Base-by-base conservation (phyloP, 2,797 vertebrate species). In the Sebastes matsubarae region DNA sequence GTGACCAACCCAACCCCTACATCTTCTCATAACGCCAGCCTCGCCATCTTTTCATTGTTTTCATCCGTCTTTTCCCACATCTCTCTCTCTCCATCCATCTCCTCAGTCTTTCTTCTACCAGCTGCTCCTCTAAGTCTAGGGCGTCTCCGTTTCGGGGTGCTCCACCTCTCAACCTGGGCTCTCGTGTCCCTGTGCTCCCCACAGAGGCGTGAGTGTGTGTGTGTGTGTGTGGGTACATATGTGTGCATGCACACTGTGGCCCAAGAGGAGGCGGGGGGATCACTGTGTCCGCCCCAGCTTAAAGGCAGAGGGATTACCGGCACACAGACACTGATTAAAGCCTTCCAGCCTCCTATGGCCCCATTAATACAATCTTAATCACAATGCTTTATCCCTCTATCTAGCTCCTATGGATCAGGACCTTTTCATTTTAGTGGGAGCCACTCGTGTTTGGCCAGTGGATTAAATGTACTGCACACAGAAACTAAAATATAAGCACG, bases 351-450 rank as follows among this genome's bases (percentile, higher is more conserved):
- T 96, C 93, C 95, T 93, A 94, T 95, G 95, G 95, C 94, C 93
- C 94, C 93, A 96, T 96, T 96, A 96, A 96, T 96, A 95, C 95
- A 94, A 95, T 95, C 94, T 96, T 96, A 96, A 96, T 96, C 95
- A 96, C 95, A 95, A 94, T 94, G 94, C 93, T 96, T 96, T 94
- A 96, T 96, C 95, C 95, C 91, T 93, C 86, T 87, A 93, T 94
- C 94, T 79, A 87, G 84, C 92, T 94, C 93, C 94, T 93, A 91
- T 92, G 93, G 94, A 94, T 95, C 92, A 94, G 90, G 92, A 95
- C 94, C 93, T 95, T 95, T 95, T 95, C 92, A 92, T 95, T 96
- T 95, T 94, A 92, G 90, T 88, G 88, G 87, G 91, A 91, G 92
- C 77, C 87, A 83, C 88, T 92, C 92, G 93, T 95, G 93, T 96